A percentile compares a stretch with the other conserved stretches of the same genome.
These are phyloP conservation scores for Balaenoptera acutorostrata DNA, from an alignment of 2,113 vertebrate genomes.

Conservation along the genomic window DNA sequence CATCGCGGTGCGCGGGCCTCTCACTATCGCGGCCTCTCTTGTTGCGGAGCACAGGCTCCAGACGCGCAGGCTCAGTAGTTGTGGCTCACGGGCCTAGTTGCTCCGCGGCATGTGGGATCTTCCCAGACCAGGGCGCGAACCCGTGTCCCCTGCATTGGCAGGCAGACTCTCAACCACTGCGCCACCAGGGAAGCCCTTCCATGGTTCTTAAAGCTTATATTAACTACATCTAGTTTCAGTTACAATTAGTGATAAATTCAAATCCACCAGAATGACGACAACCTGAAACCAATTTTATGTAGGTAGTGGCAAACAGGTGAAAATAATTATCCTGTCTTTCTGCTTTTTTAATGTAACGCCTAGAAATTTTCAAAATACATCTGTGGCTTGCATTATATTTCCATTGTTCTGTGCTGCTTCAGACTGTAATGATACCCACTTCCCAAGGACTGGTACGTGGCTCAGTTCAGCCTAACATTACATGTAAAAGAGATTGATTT, in stretches of 20 bases:
- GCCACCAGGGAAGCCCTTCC: too few species aligned
- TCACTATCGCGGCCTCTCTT: too few species aligned
- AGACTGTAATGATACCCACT: not conserved
- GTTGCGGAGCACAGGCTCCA: too few species aligned
- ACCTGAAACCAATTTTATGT: not conserved
- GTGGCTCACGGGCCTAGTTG: too few species aligned
- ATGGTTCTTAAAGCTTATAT: not conserved
- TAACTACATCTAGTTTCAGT: constrained; percentile 13
- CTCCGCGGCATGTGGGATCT: too few species aligned
- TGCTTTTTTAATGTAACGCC: not conserved
- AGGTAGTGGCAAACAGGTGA: not conserved
- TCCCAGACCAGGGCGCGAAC: too few species aligned
- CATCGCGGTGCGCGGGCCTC: too few species aligned
- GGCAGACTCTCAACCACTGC: too few species aligned
- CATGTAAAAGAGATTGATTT: not conserved
- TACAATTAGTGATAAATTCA: constrained; percentile 31
- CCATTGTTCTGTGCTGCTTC: not conserved
- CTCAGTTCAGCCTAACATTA: not conserved
- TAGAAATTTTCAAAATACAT: not conserved
- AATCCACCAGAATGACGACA: not conserved
- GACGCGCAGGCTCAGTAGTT: too few species aligned
- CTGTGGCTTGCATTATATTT: not conserved
- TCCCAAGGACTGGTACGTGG: not conserved
- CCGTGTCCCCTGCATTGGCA: too few species aligned
- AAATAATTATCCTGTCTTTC: not conserved